Percentiles rank a stretch among this genome's conserved stretches.
Conservation (phyloP, 2,113 vertebrate genomes). For the Saguinus midas region DNA sequence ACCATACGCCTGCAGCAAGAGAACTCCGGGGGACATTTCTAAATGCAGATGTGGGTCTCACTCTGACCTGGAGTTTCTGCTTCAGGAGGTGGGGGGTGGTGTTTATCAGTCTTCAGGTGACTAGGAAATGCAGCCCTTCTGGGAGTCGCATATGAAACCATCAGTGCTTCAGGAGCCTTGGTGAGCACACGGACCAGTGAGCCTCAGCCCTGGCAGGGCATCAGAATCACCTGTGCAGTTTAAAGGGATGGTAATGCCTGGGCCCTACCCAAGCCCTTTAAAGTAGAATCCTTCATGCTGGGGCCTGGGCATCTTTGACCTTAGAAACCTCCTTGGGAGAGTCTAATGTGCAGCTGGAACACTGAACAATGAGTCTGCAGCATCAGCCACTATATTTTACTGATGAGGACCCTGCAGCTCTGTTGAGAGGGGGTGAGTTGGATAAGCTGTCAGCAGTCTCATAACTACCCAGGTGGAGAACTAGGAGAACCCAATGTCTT, state of each 20-base stretch:
- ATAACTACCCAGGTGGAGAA: not conserved
- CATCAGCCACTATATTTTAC: not conserved
- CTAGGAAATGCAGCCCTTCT: not conserved
- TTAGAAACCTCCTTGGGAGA: not conserved
- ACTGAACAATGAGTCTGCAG: too few species aligned
- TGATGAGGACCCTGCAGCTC: not conserved
- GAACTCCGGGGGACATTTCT: not conserved
- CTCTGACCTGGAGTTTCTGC: not conserved
- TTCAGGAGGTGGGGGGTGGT: too few species aligned
- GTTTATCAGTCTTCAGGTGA: not conserved
- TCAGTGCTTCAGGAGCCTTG: not conserved
- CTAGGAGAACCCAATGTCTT: not conserved
- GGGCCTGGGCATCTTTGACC: not conserved
- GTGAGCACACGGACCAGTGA: accelerated
- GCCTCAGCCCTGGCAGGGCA: not conserved
- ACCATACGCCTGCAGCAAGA: not conserved
- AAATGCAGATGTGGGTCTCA: not conserved
- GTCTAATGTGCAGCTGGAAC: not conserved
- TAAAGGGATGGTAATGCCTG: not conserved
- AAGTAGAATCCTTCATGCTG: not conserved
- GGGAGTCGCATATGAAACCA: not conserved
- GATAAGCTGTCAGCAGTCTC: not conserved
- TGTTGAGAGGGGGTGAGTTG: not conserved
- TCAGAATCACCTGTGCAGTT: not conserved
- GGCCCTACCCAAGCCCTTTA: not conserved